phyloP scores from a whole-genome alignment of 2,113 vertebrate genomes.

The Myotis davidii region DNA sequence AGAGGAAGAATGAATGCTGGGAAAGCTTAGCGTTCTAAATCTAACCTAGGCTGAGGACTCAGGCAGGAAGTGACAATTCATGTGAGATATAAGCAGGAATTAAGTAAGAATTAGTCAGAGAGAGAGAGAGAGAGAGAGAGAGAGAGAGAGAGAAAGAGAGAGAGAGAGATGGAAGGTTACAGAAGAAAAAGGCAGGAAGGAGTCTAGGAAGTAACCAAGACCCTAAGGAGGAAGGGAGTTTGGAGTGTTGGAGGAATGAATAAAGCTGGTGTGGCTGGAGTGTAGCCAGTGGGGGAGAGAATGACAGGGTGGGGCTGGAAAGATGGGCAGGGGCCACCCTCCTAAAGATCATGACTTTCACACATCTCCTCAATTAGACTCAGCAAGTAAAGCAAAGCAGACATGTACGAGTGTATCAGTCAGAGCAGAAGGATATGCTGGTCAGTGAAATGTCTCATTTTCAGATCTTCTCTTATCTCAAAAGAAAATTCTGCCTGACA shows the following conservation, averaged over 20 bases:
- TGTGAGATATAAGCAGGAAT: background rate
- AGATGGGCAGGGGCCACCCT: background rate
- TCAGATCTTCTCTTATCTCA: background rate
- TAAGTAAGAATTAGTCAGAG: background rate
- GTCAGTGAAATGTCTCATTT: background rate
- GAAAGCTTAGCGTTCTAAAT: background rate
- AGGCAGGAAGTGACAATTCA: background rate
- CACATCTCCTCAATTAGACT: background rate
- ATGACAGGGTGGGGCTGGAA: background rate
- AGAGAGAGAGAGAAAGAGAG: background rate
- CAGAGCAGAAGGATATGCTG: background rate
- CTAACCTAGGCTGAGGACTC: background rate
- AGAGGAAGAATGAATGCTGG: background rate
- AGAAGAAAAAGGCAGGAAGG: background rate
- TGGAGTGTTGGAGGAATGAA: background rate
- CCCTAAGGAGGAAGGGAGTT: background rate
- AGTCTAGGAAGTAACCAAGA: background rate
- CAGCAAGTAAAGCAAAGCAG: background rate
- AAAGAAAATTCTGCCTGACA: slow-evolving; percentile 6
- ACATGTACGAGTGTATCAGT: background rate
- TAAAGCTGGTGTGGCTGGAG: background rate
- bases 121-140: background rate
- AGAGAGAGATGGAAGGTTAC: background rate
- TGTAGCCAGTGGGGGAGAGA: background rate
- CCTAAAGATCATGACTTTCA: background rate